Conservation (phyloP, 2,888 invertebrate species). For the Graphium colonna region DNA sequence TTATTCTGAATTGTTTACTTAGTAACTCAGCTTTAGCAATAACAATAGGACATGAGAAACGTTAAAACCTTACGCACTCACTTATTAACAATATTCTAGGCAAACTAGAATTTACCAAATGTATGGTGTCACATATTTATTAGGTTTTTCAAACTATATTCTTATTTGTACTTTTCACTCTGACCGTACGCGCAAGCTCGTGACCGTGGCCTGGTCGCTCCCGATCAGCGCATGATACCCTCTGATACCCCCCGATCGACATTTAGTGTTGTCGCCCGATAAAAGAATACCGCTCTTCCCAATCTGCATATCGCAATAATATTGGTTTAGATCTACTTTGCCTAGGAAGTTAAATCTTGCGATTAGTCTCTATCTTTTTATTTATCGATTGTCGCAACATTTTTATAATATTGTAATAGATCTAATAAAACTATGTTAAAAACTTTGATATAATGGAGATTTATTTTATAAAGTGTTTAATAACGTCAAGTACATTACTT, state of each 20-base stretch:
- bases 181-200: slow-evolving; percentile 6
- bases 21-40: too few species aligned
- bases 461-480: too few species aligned
- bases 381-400: neutral
- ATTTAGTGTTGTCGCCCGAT: slow-evolving; percentile 5
- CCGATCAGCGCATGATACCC: slow-evolving; percentile 6
- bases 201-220: slow-evolving; percentile 6
- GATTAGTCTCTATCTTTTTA: too few species aligned
- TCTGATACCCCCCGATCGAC: slow-evolving; percentile 2
- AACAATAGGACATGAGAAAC: neutral
- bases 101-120: too few species aligned
- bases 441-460: too few species aligned
- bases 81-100: too few species aligned
- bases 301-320: slow-evolving; percentile 6
- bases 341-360: too few species aligned
- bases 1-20: neutral
- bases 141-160: too few species aligned
- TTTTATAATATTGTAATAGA: slow-evolving; percentile 1
- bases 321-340: neutral
- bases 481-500: too few species aligned
- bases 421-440: slow-evolving; percentile 15
- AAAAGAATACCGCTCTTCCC: neutral
- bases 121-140: too few species aligned
- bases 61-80: too few species aligned
- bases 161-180: neutral